Base-by-base conservation (phyloP, 2,888 invertebrate genomes). In the Bugulina stolonifera region DNA sequence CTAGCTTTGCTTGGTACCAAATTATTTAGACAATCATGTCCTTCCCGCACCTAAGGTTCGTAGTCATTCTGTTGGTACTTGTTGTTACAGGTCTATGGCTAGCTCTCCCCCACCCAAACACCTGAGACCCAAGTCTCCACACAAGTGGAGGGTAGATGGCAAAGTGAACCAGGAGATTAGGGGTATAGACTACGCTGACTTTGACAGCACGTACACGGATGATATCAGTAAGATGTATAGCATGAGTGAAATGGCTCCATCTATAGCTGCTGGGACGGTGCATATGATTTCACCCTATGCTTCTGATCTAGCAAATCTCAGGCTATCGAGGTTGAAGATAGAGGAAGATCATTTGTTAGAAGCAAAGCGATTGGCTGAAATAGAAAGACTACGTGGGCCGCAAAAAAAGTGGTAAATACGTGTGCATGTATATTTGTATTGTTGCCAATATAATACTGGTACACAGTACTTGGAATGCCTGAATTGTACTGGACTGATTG, bases 301-400 rank as follows among this genome's bases (percentile, higher is more conserved):
- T 71, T 27, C 71, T 14, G 79, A 80, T 35, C 75, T 82, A 71
- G 78, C 81, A 32, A 76, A 76, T 55, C 77, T 82, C 23, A 72
- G 81, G 22, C 75, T 81, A 75, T 79, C 81, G 54, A 73, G 80
- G 54, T 75, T 82, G n/a, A 75, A 77, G 64, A 75, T 82, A 3
- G 82, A 82, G 72, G 81, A 81, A 72, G 78, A 81, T 14, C 77
- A 79, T 71, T 74, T 82, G 69, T 73, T 81, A 54, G 80, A 82
- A 73, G 72, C 81, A 43, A 81, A 81, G 71, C 74, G 81, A 69
- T 74, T 78, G 27, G 78, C 78, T 70, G 81, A 82, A 73, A 74
- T 82, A 29, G 82, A 82, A 73, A 74, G 79, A 58, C 80, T 79
- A 22, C 75, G 82, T 58, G 81, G 81, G 69, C 82, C 82, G 18